Evolutionary conservation across 2,888 invertebrate genomes (phyloP).

Genomic region (Spodoptera exigua): DNA sequence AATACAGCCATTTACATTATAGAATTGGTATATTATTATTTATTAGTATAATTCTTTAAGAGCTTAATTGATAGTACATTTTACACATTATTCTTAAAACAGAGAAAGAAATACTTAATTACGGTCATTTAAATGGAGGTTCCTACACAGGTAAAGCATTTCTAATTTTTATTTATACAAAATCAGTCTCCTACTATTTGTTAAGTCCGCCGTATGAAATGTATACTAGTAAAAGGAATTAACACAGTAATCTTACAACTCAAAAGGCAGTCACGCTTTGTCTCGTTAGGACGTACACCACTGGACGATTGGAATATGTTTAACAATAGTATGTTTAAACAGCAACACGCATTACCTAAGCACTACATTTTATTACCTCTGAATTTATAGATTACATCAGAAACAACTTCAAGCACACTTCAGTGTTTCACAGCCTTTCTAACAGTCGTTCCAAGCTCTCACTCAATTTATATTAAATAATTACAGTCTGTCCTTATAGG

Average conservation of each 20-base stretch:
- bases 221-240: constrained; percentile 69
- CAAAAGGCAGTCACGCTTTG: constrained; percentile 73
- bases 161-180: constrained; percentile 84
- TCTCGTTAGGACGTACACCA: constrained; percentile 76
- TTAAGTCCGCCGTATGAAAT: constrained; percentile 76
- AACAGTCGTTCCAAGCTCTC: constrained; percentile 84
- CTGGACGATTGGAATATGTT: constrained; percentile 79
- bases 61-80: constrained; percentile 69
- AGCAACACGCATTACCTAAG: constrained; percentile 60
- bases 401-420: constrained; percentile 77
- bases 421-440: constrained; percentile 86
- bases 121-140: constrained; percentile 71
- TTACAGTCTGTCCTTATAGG: constrained; percentile 77
- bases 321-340: constrained; percentile 64
- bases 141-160: constrained; percentile 82
- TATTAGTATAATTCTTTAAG: constrained; percentile 65
- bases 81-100: constrained; percentile 65
- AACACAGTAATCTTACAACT: constrained; percentile 65
- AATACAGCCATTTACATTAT: constrained; percentile 82
- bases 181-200: constrained; percentile 89
- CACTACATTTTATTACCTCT: constrained; percentile 58
- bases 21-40: constrained; percentile 79
- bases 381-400: constrained; percentile 62
- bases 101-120: constrained; percentile 66
- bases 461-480: constrained; percentile 71